phyloP scores from a whole-genome alignment of 2,888 invertebrate genomes.

The Eilema sororculum region DNA sequence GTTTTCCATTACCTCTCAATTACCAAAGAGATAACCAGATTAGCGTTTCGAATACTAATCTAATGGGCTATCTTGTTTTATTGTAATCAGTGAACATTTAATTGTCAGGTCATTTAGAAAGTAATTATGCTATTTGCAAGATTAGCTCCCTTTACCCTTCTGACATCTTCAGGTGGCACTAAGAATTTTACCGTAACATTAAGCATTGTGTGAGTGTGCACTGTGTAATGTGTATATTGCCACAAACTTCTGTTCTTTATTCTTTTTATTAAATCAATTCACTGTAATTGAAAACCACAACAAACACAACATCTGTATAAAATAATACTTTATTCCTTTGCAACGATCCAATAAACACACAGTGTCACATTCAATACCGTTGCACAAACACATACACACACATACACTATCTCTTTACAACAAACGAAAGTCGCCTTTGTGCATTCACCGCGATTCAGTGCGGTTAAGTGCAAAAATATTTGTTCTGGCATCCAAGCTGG shows the following conservation, averaged over 20 bases:
- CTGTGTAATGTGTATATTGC: not conserved
- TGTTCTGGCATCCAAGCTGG: slow-evolving; percentile 58
- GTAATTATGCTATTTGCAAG: slow-evolving; percentile 28
- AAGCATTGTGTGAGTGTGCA: no score
- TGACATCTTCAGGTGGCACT: no score
- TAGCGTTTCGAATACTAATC: slow-evolving; percentile 20
- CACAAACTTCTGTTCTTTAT: not conserved
- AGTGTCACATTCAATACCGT: slow-evolving; percentile 51
- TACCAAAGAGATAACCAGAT: not conserved
- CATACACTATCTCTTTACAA: slow-evolving; percentile 30
- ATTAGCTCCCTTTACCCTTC: no score
- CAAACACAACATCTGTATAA: slow-evolving; percentile 16
- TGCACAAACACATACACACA: slow-evolving; percentile 46
- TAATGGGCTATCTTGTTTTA: slow-evolving; percentile 43
- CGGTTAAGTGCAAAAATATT: slow-evolving; percentile 69
- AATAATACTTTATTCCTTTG: slow-evolving; percentile 31
- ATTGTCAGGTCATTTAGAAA: slow-evolving; percentile 40
- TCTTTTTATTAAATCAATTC: not conserved
- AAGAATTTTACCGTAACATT: no score
- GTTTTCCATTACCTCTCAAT: not conserved
- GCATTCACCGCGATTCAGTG: slow-evolving; percentile 53
- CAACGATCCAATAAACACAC: slow-evolving; percentile 50
- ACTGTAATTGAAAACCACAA: not conserved
- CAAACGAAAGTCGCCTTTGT: slow-evolving; percentile 59
- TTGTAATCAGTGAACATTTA: slow-evolving; percentile 44